Conservation (phyloP, 2,888 invertebrate genomes). For the Caenorhabditis sp. region DNA sequence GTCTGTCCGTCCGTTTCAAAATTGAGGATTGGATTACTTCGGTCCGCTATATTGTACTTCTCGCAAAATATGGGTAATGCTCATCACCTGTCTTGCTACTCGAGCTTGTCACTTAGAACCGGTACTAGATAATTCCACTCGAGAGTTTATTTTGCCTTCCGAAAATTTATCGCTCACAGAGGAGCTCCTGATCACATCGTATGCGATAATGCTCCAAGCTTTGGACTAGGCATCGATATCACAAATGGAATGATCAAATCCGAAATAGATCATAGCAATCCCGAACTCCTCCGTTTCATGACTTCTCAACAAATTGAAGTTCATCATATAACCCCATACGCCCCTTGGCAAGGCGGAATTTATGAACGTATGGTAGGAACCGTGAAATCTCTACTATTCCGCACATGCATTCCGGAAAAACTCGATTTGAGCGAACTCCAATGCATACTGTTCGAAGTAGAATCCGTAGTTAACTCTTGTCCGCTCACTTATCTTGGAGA, state of each 20-base stretch:
- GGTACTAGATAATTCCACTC: slow-evolving; percentile 6
- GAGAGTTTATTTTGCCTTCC: neutral
- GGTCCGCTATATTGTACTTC: slow-evolving; percentile 2
- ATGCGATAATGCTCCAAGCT: slow-evolving; percentile 13
- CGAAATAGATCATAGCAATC: neutral
- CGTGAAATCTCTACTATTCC: slow-evolving; percentile 3
- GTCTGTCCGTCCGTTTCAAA: neutral
- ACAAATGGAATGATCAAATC: slow-evolving; percentile 4
- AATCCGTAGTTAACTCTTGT: too few species aligned
- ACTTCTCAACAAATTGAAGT: slow-evolving; percentile 4
- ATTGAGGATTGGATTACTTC: slow-evolving; percentile 13
- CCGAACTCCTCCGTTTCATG: neutral
- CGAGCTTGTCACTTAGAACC: slow-evolving; percentile 9
- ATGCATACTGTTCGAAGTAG: too few species aligned
- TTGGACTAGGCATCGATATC: neutral
- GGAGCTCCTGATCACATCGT: slow-evolving; percentile 5
- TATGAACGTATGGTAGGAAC: slow-evolving; percentile 13
- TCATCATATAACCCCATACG: slow-evolving; percentile 10
- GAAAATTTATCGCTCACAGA: slow-evolving; percentile 1
- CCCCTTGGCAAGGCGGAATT: slow-evolving; percentile 16
- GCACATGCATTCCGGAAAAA: neutral
- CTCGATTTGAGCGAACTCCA: too few species aligned
- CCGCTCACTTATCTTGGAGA: too few species aligned
- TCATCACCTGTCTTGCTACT: slow-evolving; percentile 11
- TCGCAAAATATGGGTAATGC: slow-evolving; percentile 8